These are phyloP conservation scores for Tragelaphus imberbis DNA, from an alignment of 2,113 vertebrate species.

Conservation along the genomic window DNA sequence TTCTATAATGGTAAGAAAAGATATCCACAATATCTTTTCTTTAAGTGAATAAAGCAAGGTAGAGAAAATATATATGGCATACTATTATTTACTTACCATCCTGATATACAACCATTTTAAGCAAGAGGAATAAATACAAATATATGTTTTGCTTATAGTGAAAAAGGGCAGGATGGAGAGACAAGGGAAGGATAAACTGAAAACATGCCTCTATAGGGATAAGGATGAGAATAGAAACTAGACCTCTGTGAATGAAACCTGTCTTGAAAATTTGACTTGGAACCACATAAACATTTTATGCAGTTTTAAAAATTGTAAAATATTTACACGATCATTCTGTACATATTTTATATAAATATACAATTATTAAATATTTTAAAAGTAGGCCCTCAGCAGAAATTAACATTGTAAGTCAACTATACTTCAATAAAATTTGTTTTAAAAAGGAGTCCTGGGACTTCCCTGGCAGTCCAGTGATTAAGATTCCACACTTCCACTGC, in stretches of 20 bases:
- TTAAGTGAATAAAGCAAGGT: neutral
- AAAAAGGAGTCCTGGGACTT: neutral
- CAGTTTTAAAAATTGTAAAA: neutral
- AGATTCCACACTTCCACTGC: neutral
- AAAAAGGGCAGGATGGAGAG: fast-evolving
- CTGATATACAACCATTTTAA: neutral
- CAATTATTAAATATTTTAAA: neutral
- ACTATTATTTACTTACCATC: neutral
- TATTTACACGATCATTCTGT: neutral
- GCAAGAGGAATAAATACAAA: constrained; percentile 23
- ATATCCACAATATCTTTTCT: neutral
- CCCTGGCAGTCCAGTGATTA: neutral
- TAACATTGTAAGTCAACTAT: neutral
- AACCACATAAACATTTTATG: neutral
- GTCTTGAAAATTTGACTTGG: neutral
- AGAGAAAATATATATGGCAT: neutral
- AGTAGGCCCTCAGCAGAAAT: neutral
- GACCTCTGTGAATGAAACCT: neutral
- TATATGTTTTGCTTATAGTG: neutral
- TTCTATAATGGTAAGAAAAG: neutral
- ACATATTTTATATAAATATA: neutral
- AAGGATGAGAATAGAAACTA: neutral
- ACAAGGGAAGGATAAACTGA: neutral
- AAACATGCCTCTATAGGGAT: neutral
- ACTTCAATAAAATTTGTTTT: neutral